Evolutionary conservation across 2,888 invertebrate species (phyloP), one percentile per base, ranked within the genome.

Genomic region (Portevinia maculata): DNA sequence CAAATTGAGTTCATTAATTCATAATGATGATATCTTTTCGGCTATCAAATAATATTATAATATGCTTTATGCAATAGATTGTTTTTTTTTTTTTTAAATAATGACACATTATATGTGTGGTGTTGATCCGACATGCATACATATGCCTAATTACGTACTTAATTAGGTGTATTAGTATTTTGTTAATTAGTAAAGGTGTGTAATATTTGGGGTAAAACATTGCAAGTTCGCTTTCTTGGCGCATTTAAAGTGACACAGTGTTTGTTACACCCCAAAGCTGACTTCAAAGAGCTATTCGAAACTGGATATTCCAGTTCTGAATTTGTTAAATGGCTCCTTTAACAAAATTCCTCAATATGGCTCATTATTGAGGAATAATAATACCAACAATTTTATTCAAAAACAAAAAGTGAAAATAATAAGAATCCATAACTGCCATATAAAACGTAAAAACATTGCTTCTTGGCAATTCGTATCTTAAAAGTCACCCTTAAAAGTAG

Each of bases 1-100:
- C 57, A 60, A 71, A 71, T 71, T 79, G 65, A 60, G 65, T 37
- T 60, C 73, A 73, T 79, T 79, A 79, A 79, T 79, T 73, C 71
- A 67, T 73, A n/a, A 67, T 53, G 59, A 79, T 79, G 73, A 73
- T 67, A 73, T 73, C 60, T 52, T 73, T 53, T 67, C 60, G 52
- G 59, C 21, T 15, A 24, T 37, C 15, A 24, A 24, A 0, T 24
- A 44, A n/a, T n/a, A n/a, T n/a, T n/a, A n/a, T n/a, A n/a, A n/a
- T n/a, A n/a, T n/a, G n/a, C n/a, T n/a, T 70, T 57, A 65, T 37
- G 34, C 53, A 57, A 41, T 39, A 37, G 52, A 65, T 48, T 48
- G 8, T 53, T 32, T 65, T 65, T 78, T 48, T 48, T 8, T 53
- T 32, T 65, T 65, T 78, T 64, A 78, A 71, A 73, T 67, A 79